Evolutionary conservation across 1,140 invertebrate species (phyloP), one percentile per base, ranked within the genome.

Genomic region (Ooceraea biroi): DNA sequence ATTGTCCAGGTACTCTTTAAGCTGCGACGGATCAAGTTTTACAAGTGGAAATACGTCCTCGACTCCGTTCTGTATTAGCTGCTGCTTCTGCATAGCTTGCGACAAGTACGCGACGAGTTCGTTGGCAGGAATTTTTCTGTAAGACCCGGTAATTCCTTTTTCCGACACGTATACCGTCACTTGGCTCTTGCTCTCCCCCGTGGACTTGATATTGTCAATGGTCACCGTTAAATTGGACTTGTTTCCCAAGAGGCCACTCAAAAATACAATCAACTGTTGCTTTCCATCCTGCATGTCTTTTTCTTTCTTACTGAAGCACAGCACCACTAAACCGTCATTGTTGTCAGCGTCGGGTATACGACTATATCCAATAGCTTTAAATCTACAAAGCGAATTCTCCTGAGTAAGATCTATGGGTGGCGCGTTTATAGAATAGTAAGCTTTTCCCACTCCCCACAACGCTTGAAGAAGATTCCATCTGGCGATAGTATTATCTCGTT

Each of bases 401-500:
- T 97, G 96, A 72, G 96, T 98, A 60, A 99, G 97, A 76, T 98
- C 97, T 17, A 99, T 96, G 0, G 97, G 96, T 1, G 96, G 96
- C 0, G 95, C 94, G 89, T 96, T 96, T 50, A 96, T 94, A 22
- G 96, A 96, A 92, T 98, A 98, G 91, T 97, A 98, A 3, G 97
- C 96, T 94, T 96, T 96, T 89, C 98, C 98, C 73, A 95, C 96
- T 1, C 98, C 99, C 98, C 98, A 99, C 86, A 97, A 96, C 0
- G 98, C 98, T 94, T 99, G 98, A 55, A 99, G 94, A 78, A 98
- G 96, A 92, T 99, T 99, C 97, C 98, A 99, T 92, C 97, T 97
- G 1, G 98, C 97, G 50, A 99, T 95, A 44, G 98, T 97, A 82
- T 97, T 96, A 92, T 99, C 98, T 50, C 98, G 95, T 90, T 99